Conservation (phyloP, 2,797 vertebrate genomes). For the Eulemur rubriventer region DNA sequence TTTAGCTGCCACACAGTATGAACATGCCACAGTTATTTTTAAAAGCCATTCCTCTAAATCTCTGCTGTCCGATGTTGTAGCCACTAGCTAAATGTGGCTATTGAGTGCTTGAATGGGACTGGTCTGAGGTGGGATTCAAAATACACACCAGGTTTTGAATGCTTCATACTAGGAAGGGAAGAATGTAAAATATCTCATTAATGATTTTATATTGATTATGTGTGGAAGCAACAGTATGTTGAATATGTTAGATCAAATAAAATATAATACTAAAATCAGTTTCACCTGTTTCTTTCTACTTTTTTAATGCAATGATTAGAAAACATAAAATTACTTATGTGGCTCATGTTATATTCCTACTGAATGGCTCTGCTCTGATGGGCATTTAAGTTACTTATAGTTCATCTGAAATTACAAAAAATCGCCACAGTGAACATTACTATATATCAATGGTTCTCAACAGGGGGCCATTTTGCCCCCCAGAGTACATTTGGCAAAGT, state of each 20-base stretch:
- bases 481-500: not conserved
- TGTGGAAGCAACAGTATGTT: not conserved
- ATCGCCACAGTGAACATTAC: not conserved
- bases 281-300: not conserved
- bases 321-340: not conserved
- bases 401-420: not conserved
- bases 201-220: not conserved
- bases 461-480: not conserved
- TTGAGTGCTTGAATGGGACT: not conserved
- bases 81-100: not conserved
- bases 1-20: not conserved
- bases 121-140: not conserved
- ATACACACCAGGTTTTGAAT: not conserved
- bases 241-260: not conserved
- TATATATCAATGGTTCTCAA: not conserved
- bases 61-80: not conserved
- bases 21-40: not conserved
- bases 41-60: not conserved
- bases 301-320: not conserved
- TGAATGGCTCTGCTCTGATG: not conserved
- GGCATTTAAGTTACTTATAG: not conserved
- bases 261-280: not conserved
- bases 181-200: not conserved
- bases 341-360: not conserved
- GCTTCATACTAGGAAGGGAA: not conserved